Percentiles rank a stretch among this genome's conserved stretches.
These are phyloP conservation scores for Aleiodes testaceus DNA, from an alignment of 2,888 invertebrate genomes.

Conservation along the genomic window DNA sequence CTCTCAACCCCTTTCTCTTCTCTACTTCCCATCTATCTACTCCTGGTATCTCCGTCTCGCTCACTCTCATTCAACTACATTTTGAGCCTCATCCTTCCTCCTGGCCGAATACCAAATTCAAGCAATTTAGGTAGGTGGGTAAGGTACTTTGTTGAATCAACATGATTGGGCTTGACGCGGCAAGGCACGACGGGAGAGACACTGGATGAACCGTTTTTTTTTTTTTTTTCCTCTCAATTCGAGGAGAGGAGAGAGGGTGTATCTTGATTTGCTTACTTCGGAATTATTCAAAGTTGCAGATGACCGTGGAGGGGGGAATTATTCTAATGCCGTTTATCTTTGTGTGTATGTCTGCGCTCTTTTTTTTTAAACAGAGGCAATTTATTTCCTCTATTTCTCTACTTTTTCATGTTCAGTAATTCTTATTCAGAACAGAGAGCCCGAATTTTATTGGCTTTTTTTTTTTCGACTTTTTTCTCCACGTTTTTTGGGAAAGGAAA, in stretches of 20 bases:
- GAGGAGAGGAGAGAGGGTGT: slow-evolving; percentile 12
- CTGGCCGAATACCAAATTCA: slow-evolving; percentile 73
- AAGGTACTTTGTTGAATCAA: slow-evolving; percentile 72
- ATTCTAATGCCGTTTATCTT: background rate
- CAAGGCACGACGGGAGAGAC: slow-evolving; percentile 53
- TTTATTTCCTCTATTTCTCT: no score
- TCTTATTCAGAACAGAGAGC: no score
- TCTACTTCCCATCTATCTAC: slow-evolving; percentile 49
- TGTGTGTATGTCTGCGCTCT: background rate
- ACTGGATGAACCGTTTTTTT: slow-evolving; percentile 39
- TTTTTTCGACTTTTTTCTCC: no score
- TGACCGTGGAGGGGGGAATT: background rate
- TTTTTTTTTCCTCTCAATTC: background rate
- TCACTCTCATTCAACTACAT: slow-evolving; percentile 45
- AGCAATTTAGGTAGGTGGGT: slow-evolving; percentile 72
- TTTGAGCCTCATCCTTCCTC: slow-evolving; percentile 55
- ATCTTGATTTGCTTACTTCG: slow-evolving; percentile 33
- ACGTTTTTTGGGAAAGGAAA: no score
- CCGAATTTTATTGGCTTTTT: no score
- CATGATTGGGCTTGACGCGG: slow-evolving; percentile 72
- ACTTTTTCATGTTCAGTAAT: no score
- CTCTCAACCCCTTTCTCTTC: slow-evolving; percentile 54
- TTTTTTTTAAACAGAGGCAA: no score
- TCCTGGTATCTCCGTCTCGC: slow-evolving; percentile 21
- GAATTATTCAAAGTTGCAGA: background rate